Conservation (phyloP, 2,113 vertebrate species). For the Guaruba guarouba region DNA sequence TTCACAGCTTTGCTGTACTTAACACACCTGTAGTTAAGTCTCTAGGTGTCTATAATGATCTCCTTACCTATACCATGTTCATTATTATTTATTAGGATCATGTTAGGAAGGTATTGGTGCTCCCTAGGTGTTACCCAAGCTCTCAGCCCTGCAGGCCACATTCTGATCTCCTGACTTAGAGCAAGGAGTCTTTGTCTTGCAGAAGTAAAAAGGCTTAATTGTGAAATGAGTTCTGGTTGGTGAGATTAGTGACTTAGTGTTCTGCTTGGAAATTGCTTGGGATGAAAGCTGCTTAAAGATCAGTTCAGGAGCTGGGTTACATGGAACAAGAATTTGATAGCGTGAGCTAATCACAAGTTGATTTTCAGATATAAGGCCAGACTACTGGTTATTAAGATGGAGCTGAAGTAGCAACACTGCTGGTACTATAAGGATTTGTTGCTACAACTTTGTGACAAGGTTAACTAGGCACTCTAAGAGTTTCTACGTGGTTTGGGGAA, state of each 20-base stretch:
- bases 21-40: background rate
- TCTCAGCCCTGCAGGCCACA: background rate
- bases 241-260: background rate
- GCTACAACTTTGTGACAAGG: background rate
- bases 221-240: background rate
- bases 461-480: background rate
- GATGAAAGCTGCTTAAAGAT: background rate
- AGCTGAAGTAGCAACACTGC: background rate
- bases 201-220: background rate
- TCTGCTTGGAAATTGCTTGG: background rate
- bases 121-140: slow-evolving; percentile 1
- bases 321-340: background rate
- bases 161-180: background rate
- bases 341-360: background rate
- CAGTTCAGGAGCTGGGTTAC: background rate
- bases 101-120: background rate
- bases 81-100: background rate
- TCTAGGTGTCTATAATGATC: background rate
- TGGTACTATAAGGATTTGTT: background rate
- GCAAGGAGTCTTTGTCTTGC: background rate
- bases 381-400: background rate
- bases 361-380: background rate
- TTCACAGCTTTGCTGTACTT: background rate
- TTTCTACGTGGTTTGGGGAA: background rate
- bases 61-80: background rate